Base-by-base conservation (phyloP, 2,797 vertebrate genomes). In the Acropternis orthonyx region DNA sequence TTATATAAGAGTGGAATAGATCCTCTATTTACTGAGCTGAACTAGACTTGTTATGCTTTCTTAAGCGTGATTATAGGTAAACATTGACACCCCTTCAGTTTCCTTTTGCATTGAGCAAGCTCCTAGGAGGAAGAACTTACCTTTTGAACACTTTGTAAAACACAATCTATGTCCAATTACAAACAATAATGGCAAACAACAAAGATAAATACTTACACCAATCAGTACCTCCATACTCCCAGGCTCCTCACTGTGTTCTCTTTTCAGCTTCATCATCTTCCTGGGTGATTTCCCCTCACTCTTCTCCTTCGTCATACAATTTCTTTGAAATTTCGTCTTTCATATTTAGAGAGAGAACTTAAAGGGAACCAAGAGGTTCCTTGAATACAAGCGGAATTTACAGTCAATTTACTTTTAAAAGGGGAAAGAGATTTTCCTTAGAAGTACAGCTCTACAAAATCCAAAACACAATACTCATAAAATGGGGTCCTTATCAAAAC, bases 381-480 rank as follows among this genome's bases (percentile, higher is more conserved):
- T 93, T 75, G 91, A 91, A 86, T 17, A 44, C 19, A 86, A 90
- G 62, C 21, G 55, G 62, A 94, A 92, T 32, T 89, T 39, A 89
- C 36, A 59, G 48, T 34, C 8, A 58, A 37, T 48, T 55, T 78
- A 43, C 68, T 63, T 93, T 69, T 73, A 52, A 69, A 66, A 61
- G 24, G 9, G 12, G 43, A 73, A 27, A 34, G 46, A 73, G 5
- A 34, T 24, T 74, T 95, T 66, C 48, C 65, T 30, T 10, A 39
- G 55, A 79, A 71, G n/a, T 56, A 66, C 23, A 84, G 6, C 8
- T 23, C 32, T 58, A 62, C 9, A 55, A 36, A 72, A 76, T 21
- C 48, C 77, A 48, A 81, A 91, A 30, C 14, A 37, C 22, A 54
- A 46, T 17, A 55, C 26, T 36, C 16, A 34, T 39, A 48, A 92